Percentiles rank a stretch among this genome's conserved stretches.
These are phyloP conservation scores for Brachymystax lenok DNA, from an alignment of 2,797 vertebrate genomes.

Conservation along the genomic window DNA sequence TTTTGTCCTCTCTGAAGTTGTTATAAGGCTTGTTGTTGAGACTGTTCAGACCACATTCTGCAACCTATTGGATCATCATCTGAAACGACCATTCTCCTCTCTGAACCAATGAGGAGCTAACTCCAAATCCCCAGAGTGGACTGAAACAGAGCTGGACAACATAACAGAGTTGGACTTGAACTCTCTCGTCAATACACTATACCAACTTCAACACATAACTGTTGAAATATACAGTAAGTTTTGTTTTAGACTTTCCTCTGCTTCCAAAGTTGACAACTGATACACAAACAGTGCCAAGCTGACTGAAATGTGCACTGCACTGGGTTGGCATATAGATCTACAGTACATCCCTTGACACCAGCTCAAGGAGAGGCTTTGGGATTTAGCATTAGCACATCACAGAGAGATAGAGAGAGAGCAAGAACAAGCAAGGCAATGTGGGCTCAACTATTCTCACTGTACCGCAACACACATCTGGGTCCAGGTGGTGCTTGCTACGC, in stretches of 20 bases:
- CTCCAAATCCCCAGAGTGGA: slow-evolving; percentile 1
- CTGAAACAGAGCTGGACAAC: background rate
- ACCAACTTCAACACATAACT: background rate
- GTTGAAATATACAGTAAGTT: background rate
- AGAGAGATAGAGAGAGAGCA: slow-evolving; percentile 6
- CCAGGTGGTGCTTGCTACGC: background rate
- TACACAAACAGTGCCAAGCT: background rate
- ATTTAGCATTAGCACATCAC: slow-evolving; percentile 22
- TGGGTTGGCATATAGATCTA: background rate
- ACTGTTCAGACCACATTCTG: slow-evolving; percentile 27
- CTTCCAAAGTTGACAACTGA: background rate
- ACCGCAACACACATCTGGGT: background rate
- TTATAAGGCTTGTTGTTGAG: slow-evolving; percentile 56
- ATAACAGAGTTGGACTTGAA: background rate
- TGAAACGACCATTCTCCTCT: slow-evolving; percentile 16
- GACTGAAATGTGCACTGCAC: background rate
- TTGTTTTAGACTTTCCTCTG: background rate
- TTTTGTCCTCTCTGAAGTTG: slow-evolving; percentile 31
- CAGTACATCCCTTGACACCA: slow-evolving; percentile 1
- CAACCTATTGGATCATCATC: slow-evolving; percentile 1
- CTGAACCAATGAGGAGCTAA: background rate
- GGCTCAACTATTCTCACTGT: slow-evolving; percentile 19
- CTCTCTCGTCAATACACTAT: background rate
- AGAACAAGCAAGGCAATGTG: slow-evolving; percentile 33
- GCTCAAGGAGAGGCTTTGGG: slow-evolving; percentile 19